Conservation (phyloP, 1,140 invertebrate species). For the Pteromalus puparum region DNA sequence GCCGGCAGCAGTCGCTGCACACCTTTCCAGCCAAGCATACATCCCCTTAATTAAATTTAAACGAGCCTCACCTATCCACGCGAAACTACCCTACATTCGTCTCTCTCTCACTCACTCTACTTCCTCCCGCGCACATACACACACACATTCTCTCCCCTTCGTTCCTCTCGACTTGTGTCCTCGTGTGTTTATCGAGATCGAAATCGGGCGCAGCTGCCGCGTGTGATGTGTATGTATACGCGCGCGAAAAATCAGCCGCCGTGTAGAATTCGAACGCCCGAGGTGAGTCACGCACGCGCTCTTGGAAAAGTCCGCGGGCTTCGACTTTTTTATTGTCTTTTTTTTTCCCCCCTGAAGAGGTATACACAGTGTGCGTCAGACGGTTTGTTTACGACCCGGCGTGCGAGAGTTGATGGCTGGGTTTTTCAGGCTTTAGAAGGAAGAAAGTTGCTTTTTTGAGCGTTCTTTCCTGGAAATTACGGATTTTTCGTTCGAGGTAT, state of each 20-base stretch:
- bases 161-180: background rate
- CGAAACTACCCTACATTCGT: background rate
- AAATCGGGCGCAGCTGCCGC: background rate
- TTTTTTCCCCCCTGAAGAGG: background rate
- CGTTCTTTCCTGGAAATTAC: background rate
- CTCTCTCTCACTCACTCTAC: background rate
- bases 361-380: background rate
- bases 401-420: background rate
- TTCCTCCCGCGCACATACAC: background rate
- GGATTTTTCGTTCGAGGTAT: background rate
- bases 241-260: conserved; percentile 1
- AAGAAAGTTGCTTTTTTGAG: background rate
- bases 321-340: background rate
- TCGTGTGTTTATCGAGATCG: conserved; percentile 8
- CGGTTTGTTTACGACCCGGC: background rate
- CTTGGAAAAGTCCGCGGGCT: background rate
- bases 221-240: background rate
- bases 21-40: background rate
- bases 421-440: background rate
- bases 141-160: background rate
- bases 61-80: background rate
- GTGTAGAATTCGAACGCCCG: background rate
- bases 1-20: background rate
- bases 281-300: background rate
- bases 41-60: conserved; percentile 5